Evolutionary conservation across 1,140 invertebrate species (phyloP).

Genomic region (Drosophila nigrodunni): DNA sequence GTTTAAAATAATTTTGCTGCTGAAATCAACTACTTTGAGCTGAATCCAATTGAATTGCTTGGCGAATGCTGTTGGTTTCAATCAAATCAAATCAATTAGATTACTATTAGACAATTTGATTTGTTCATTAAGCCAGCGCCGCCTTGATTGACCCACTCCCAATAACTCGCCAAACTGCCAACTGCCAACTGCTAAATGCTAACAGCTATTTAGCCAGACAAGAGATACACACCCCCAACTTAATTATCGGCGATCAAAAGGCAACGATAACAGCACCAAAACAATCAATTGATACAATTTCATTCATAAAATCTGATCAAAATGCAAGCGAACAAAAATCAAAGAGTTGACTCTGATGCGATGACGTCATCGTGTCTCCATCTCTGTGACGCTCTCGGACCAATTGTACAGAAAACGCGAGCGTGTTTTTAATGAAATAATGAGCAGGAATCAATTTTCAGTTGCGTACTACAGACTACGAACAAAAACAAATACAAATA

Average conservation of each 20-base stretch:
- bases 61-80: slow-evolving; percentile 29
- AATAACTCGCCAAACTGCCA: slow-evolving; percentile 53
- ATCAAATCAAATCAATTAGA: slow-evolving; percentile 65
- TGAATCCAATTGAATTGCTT: slow-evolving; percentile 38
- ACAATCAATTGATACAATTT: slow-evolving; percentile 82
- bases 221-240: slow-evolving; percentile 64
- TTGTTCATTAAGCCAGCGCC: slow-evolving; percentile 64
- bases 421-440: slow-evolving; percentile 76
- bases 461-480: slow-evolving; percentile 27
- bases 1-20: neutral
- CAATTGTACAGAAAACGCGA: slow-evolving; percentile 14
- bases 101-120: slow-evolving; percentile 72
- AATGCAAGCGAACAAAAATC: slow-evolving; percentile 72
- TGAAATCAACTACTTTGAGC: slow-evolving; percentile 11
- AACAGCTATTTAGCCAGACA: slow-evolving; percentile 52
- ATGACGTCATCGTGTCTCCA: slow-evolving; percentile 46
- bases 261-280: slow-evolving; percentile 79
- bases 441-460: slow-evolving; percentile 82
- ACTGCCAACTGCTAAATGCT: too few relatives aligned
- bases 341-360: slow-evolving; percentile 38
- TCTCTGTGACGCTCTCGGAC: slow-evolving; percentile 1
- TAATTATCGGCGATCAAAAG: slow-evolving; percentile 79
- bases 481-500: slow-evolving; percentile 60
- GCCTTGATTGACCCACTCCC: slow-evolving; percentile 46
- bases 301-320: slow-evolving; percentile 81